Evolutionary conservation across 2,888 invertebrate species (phyloP).

Genomic region (Tridacna crocea): DNA sequence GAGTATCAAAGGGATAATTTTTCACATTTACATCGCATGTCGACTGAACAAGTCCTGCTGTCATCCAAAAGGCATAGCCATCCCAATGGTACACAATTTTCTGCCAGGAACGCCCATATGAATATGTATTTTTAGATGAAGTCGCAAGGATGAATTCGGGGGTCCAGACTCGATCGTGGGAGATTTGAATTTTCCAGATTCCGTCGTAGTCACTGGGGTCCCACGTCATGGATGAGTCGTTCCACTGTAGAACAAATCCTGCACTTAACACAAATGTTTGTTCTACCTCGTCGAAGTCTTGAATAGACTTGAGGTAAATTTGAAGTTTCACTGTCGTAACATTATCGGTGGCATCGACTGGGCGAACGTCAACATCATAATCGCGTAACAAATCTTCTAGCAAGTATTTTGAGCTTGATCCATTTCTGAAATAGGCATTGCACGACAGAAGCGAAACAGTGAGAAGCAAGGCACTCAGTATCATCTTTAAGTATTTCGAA

Average conservation of each 20-base stretch:
- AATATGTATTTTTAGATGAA: neutral
- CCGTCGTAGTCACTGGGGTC: neutral
- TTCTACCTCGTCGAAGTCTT: slow-evolving; percentile 1
- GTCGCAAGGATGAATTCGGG: neutral
- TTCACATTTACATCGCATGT: neutral
- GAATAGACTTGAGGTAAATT: neutral
- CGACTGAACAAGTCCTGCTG: neutral
- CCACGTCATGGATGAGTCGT: neutral
- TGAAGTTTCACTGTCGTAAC: neutral
- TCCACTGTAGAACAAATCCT: neutral
- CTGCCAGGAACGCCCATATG: neutral
- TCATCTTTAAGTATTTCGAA: no score
- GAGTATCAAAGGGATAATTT: slow-evolving; percentile 6
- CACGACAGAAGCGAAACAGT: no score
- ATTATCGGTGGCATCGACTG: neutral
- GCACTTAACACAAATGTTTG: neutral
- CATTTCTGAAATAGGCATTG: no score
- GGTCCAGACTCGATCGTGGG: slow-evolving; percentile 3
- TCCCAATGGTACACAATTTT: neutral
- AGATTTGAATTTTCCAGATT: neutral
- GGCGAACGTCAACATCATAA: slow-evolving; percentile 4
- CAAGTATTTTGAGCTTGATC: neutral
- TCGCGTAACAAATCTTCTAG: neutral
- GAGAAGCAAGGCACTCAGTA: no score
- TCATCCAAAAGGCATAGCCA: neutral